Percentiles rank a stretch among this genome's conserved stretches.
These are phyloP conservation scores for Murina feae DNA, from an alignment of 2,113 vertebrate species.

Conservation along the genomic window DNA sequence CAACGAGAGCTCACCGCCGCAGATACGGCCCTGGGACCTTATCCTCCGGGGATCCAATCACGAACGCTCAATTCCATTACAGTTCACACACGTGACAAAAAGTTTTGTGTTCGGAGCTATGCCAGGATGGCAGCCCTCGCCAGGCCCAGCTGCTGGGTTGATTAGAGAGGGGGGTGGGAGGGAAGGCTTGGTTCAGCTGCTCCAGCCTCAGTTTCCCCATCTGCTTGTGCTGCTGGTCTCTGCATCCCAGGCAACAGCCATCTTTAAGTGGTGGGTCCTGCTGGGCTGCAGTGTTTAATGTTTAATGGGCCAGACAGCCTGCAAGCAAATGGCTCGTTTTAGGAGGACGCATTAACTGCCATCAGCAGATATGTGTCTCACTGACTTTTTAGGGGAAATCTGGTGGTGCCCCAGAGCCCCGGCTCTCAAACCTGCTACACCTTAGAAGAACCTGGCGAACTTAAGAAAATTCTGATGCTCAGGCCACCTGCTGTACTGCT, in stretches of 20 bases:
- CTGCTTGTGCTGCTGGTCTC: not conserved
- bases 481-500: not conserved
- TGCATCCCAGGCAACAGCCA: not conserved
- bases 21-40: not conserved
- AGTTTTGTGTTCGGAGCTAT: not conserved
- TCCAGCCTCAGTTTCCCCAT: constrained; percentile 1
- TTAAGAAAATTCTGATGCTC: not conserved
- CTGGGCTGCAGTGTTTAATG: not conserved
- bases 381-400: not conserved
- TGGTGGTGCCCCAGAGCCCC: not conserved
- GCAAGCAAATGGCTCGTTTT: not conserved
- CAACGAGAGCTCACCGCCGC: not conserved
- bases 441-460: not conserved
- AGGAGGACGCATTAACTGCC: not conserved
- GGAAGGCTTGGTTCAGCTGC: not conserved
- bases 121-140: rapidly evolving
- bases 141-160: not conserved
- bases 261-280: not conserved
- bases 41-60: not conserved
- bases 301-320: not conserved
- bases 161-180: not conserved
- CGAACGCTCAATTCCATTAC: not conserved
- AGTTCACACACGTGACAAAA: not conserved
- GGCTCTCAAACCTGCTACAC: not conserved
- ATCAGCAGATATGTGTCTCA: not conserved